Evolutionary conservation across 2,888 invertebrate genomes (phyloP), one percentile per base, ranked within the genome.

Genomic region (Trichopoda pennipes): DNA sequence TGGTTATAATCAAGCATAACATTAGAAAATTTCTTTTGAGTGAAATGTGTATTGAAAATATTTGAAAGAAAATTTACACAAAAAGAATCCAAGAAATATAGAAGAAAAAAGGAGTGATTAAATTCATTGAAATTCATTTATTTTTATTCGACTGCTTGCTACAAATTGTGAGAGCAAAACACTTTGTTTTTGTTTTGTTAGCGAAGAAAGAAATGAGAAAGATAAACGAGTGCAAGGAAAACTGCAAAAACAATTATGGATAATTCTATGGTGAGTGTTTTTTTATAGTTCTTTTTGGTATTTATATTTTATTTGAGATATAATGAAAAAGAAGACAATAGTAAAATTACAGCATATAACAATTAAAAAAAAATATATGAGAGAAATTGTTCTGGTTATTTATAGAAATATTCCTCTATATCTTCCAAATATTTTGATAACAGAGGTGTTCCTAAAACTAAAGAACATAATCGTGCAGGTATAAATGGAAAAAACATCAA

Each of bases 291-390:
- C 23, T 28, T 55, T 44, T 10, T 6, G 12, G 38, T 38, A 9
- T 42, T 16, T 49, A n/a, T n/a, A n/a, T n/a, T n/a, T n/a, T n/a
- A n/a, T 49, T 35, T 42, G 21, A 6, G 9, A 21, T 16, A 28
- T 10, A 8, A 28, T 7, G 4, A 28, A 28, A 28, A 6, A 28
- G 3, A 28, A 51, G 16, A 21, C 3, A 16, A 19, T 38, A 74
- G 14, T 28, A 55, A 80, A 80, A 68, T 73, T 80, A 74, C 79
- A 80, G 79, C 68, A 74, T 73, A 68, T 53, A 44, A 47, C 19
- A n/a, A 23, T n/a, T 49, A 35, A 49, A 66, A 7, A 7, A 44
- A 35, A 35, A 35, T n/a, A n/a, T 19, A 64, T 17, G 7, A 35
- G 9, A 47, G 49, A 21, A 51, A 51, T 51, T 42, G 19, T 21